These are phyloP conservation scores for Apamea monoglypha DNA, from an alignment of 2,888 invertebrate genomes.

Conservation along the genomic window DNA sequence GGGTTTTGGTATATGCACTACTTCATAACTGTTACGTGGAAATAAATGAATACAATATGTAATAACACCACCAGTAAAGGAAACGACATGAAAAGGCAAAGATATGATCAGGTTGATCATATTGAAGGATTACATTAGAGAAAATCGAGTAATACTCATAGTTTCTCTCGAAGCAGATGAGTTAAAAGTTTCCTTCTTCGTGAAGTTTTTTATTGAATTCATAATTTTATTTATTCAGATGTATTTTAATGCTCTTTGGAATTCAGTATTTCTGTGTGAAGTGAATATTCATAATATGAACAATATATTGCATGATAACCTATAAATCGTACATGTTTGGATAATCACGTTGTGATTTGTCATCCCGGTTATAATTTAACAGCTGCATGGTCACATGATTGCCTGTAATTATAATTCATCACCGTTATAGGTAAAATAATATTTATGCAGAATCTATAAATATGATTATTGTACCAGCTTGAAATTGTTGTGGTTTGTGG, in stretches of 20 bases:
- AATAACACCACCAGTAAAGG: neutral
- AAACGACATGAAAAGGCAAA: constrained; percentile 8
- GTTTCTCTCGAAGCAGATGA: constrained; percentile 13
- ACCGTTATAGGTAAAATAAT: constrained; percentile 28
- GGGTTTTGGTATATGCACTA: too few relatives aligned
- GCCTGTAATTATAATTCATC: constrained; percentile 32
- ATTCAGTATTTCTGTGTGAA: neutral
- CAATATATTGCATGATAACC: constrained; percentile 20
- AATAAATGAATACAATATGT: constrained; percentile 2
- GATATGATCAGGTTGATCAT: neutral
- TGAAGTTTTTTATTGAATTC: constrained; percentile 6
- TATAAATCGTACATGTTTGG: constrained; percentile 31
- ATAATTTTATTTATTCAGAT: neutral
- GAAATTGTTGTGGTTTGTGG: constrained; percentile 15
- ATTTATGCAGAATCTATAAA: constrained; percentile 21
- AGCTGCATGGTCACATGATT: constrained; percentile 29
- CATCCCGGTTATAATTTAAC: constrained; percentile 28
- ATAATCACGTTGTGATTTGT: constrained; percentile 20
- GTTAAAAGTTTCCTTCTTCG: constrained; percentile 7
- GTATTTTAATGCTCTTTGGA: neutral
- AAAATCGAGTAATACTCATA: constrained; percentile 24
- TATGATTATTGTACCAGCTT: neutral
- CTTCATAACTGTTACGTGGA: neutral
- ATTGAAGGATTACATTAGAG: constrained; percentile 31
- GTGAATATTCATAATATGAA: neutral